Conservation (phyloP, 2,113 vertebrate species). For the Morone chrysops region DNA sequence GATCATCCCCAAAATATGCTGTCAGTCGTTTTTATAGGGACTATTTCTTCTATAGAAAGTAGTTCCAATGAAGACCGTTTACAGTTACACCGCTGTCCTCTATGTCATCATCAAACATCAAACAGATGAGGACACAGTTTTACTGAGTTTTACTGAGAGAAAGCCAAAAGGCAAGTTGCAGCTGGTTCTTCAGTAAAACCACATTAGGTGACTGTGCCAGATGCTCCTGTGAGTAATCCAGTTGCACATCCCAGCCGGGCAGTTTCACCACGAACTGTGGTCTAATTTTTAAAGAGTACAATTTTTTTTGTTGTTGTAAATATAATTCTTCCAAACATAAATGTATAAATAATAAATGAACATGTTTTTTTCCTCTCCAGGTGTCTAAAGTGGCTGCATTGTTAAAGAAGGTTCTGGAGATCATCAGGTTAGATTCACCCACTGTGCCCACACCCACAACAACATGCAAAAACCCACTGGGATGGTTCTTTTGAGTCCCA, state of each 20-base stretch:
- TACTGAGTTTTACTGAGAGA: too few relatives aligned
- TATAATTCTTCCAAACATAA: not conserved
- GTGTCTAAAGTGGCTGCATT: slow-evolving; percentile 88
- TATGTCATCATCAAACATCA: not conserved
- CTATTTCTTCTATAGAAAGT: too few relatives aligned
- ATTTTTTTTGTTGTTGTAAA: too few relatives aligned
- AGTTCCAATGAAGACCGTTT: too few relatives aligned
- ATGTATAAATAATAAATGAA: not conserved
- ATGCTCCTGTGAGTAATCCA: not conserved
- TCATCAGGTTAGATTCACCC: slow-evolving; percentile 86
- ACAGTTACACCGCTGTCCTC: not conserved
- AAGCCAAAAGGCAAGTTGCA: not conserved
- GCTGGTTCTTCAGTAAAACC: not conserved
- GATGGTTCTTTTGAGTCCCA: too few relatives aligned
- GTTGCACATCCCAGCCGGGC: too few relatives aligned
- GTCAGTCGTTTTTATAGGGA: not conserved
- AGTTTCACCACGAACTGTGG: not conserved
- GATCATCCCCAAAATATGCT: not conserved
- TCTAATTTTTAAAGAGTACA: not conserved
- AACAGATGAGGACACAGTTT: too few relatives aligned
- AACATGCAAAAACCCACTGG: too few relatives aligned
- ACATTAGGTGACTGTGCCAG: not conserved
- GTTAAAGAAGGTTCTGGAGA: slow-evolving; percentile 90
- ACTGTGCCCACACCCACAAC: too few relatives aligned
- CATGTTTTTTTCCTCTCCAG: slow-evolving; percentile 77